Percentiles rank a stretch among this genome's conserved stretches.
These are phyloP conservation scores for Denticeps clupeoides DNA, from an alignment of 2,797 vertebrate species.

Conservation along the genomic window DNA sequence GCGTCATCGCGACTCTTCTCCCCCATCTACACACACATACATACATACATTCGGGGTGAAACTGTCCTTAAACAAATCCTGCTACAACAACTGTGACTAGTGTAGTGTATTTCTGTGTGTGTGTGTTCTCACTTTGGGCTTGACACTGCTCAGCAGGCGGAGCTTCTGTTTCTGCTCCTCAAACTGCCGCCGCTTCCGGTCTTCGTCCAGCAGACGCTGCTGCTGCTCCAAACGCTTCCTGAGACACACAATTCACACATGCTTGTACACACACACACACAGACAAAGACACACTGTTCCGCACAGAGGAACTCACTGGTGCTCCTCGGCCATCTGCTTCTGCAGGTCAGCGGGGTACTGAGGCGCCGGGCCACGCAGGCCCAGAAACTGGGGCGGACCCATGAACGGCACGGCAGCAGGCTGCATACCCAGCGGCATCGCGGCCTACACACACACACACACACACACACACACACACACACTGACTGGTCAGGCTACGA, in stretches of 20 bases:
- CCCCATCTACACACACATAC: constrained; percentile 57
- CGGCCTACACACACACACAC: constrained; percentile 55
- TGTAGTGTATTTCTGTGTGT: too few species aligned
- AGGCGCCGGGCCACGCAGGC: constrained; percentile 75
- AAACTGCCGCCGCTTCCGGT: constrained; percentile 92
- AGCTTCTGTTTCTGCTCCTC: constrained; percentile 98
- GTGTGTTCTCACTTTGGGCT: constrained; percentile 92
- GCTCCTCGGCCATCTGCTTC: constrained; percentile 95
- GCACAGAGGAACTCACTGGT: constrained; percentile 70
- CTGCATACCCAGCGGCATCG: constrained; percentile 83
- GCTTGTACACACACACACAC: not conserved
- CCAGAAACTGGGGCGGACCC: constrained; percentile 80
- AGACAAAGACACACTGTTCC: constrained; percentile 1
- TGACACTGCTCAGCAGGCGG: constrained; percentile 89
- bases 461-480: not conserved
- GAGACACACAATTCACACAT: constrained; percentile 1
- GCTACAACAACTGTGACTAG: too few species aligned
- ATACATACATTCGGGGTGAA: not conserved
- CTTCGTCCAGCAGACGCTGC: constrained; percentile 92
- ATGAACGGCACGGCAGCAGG: constrained; percentile 78
- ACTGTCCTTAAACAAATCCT: not conserved
- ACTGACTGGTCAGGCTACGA: too few species aligned
- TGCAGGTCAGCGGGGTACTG: constrained; percentile 86
- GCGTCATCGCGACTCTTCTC: constrained; percentile 95
- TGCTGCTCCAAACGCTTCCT: constrained; percentile 95